These are phyloP conservation scores for Acanthosepion lycidas DNA, from an alignment of 2,888 invertebrate genomes.

Conservation along the genomic window DNA sequence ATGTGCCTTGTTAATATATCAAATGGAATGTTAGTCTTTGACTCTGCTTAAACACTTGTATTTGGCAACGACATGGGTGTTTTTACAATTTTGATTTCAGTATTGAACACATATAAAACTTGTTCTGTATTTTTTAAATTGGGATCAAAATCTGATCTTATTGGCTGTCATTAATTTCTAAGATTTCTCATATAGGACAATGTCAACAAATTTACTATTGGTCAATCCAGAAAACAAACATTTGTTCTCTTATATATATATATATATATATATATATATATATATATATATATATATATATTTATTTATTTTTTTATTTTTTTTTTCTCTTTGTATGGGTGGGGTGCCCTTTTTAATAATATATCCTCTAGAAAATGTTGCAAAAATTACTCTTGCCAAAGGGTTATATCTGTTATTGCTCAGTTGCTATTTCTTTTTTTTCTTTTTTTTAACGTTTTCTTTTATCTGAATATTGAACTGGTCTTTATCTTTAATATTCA, in stretches of 20 bases:
- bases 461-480: not conserved
- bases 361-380: not conserved
- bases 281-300: too few relatives aligned
- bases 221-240: not conserved
- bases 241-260: not conserved
- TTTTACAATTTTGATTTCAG: not conserved
- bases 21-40: not conserved
- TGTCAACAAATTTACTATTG: not conserved
- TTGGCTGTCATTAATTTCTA: not conserved
- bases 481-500: not conserved
- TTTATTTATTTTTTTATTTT: too few relatives aligned
- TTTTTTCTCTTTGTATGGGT: not conserved
- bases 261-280: not conserved
- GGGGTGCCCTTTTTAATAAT: not conserved
- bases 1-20: not conserved
- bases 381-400: constrained; percentile 33
- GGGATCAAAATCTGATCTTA: not conserved
- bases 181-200: not conserved
- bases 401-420: not conserved
- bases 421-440: not conserved
- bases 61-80: not conserved
- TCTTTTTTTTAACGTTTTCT: not conserved
- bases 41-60: not conserved
- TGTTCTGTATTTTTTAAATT: not conserved
- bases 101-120: not conserved